Percentiles rank a stretch among this genome's conserved stretches.
Evolutionary conservation across 2,113 vertebrate species (phyloP).

Genomic region (Leuciscus idus): DNA sequence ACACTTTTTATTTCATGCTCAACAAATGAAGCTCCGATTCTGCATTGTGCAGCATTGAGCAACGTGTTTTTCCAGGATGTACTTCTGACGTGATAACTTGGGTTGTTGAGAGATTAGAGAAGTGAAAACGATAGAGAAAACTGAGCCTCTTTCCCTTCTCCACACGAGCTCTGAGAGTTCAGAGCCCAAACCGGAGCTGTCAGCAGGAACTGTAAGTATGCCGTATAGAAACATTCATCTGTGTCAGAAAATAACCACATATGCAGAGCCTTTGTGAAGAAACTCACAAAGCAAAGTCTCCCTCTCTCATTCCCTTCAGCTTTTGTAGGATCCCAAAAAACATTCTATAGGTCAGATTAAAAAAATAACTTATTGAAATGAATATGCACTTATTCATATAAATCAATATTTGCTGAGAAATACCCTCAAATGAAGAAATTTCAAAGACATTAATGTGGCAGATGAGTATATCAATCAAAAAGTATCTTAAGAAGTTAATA

Average conservation of each 20-base stretch:
- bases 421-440: background rate
- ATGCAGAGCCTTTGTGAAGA: background rate
- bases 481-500: background rate
- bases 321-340: background rate
- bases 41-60: background rate
- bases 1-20: background rate
- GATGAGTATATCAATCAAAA: background rate
- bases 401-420: background rate
- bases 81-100: background rate
- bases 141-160: background rate
- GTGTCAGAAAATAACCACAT: constrained; percentile 19
- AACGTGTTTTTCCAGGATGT: background rate
- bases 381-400: background rate
- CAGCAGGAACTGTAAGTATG: constrained; percentile 13
- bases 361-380: background rate
- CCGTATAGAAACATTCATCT: constrained; percentile 18
- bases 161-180: background rate
- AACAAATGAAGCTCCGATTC: background rate
- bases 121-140: background rate
- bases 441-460: background rate
- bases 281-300: background rate
- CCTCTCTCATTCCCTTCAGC: background rate
- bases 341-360: background rate
- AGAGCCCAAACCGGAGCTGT: background rate
- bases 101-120: constrained; percentile 13